Percentiles rank a stretch among this genome's conserved stretches.
Conservation (phyloP, 2,113 vertebrate species). For the Danionella cerebrum region DNA sequence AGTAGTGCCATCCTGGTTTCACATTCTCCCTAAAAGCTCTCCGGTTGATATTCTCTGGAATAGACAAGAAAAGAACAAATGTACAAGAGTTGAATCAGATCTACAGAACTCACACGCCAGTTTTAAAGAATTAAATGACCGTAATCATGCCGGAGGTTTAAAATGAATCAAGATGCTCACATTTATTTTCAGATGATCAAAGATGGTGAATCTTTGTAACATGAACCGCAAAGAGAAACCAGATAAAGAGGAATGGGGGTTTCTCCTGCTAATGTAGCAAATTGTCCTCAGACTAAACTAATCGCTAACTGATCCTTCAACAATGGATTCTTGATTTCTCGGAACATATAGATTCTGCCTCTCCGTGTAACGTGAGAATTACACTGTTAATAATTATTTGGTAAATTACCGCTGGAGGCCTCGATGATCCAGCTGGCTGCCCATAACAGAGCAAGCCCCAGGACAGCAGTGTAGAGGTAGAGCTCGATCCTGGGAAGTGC, state of each 20-base stretch:
- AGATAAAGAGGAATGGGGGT: no score
- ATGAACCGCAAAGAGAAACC: no score
- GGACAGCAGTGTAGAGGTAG: slow-evolving; percentile 78
- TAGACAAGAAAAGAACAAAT: not conserved
- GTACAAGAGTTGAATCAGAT: no score
- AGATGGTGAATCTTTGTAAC: slow-evolving; percentile 9
- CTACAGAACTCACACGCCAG: no score
- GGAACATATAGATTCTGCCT: no score
- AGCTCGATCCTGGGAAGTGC: slow-evolving; percentile 80
- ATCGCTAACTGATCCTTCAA: no score
- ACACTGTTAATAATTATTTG: no score
- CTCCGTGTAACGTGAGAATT: no score
- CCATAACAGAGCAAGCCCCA: slow-evolving; percentile 75
- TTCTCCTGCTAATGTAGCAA: not conserved
- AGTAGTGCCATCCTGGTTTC: slow-evolving; percentile 89
- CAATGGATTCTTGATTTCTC: no score
- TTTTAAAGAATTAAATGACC: slow-evolving; percentile 42
- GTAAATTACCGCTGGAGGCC: slow-evolving; percentile 85
- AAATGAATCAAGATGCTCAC: slow-evolving; percentile 19
- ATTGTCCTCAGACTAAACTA: not conserved
- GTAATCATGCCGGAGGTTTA: not conserved
- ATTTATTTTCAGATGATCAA: slow-evolving; percentile 43
- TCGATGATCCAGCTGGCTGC: slow-evolving; percentile 81
- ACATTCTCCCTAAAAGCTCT: slow-evolving; percentile 79
- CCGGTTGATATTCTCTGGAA: slow-evolving; percentile 77